Evolutionary conservation across 1,140 invertebrate genomes (phyloP).

Genomic region (Drosophila bifasciata): DNA sequence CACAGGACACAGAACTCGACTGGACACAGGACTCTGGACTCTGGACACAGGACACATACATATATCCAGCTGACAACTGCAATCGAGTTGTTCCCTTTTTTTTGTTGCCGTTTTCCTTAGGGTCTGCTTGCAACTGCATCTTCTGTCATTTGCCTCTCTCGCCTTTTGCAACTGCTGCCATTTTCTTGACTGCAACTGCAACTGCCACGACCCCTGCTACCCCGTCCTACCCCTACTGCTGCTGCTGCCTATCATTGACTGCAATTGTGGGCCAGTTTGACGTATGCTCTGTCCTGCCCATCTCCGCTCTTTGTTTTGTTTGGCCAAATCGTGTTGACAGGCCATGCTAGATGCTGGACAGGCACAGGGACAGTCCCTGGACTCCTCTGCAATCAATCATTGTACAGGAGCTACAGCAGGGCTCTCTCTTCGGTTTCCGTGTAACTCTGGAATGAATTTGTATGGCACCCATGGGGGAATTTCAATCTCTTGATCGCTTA

Average conservation of each 20-base stretch:
- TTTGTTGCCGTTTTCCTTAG: no score
- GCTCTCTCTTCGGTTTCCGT: slow-evolving; percentile 46
- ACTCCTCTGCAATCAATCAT: slow-evolving; percentile 61
- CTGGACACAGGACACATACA: slow-evolving; percentile 10
- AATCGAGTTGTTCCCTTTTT: no score
- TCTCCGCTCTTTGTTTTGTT: slow-evolving; percentile 41
- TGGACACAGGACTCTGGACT: slow-evolving; percentile 31
- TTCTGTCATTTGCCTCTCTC: slow-evolving; percentile 2
- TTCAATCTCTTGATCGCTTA: slow-evolving; percentile 17
- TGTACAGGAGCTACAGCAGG: slow-evolving; percentile 2
- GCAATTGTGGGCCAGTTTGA: slow-evolving; percentile 79
- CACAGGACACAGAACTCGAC: slow-evolving; percentile 11
- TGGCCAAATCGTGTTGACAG: slow-evolving; percentile 76
- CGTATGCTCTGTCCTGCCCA: slow-evolving; percentile 49
- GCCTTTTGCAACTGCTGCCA: slow-evolving; percentile 7
- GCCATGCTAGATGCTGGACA: background rate
- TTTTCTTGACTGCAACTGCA: slow-evolving; percentile 2
- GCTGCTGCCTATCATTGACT: slow-evolving; percentile 20
- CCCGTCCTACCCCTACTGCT: slow-evolving; percentile 6
- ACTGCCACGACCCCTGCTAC: slow-evolving; percentile 23
- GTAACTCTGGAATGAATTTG: slow-evolving; percentile 56
- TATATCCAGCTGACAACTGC: slow-evolving; percentile 34
- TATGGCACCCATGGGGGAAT: slow-evolving; percentile 72
- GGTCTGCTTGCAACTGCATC: slow-evolving; percentile 5
- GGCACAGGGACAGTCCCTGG: no score